Conservation (phyloP, 2,113 vertebrate species). For the Cervus canadensis region DNA sequence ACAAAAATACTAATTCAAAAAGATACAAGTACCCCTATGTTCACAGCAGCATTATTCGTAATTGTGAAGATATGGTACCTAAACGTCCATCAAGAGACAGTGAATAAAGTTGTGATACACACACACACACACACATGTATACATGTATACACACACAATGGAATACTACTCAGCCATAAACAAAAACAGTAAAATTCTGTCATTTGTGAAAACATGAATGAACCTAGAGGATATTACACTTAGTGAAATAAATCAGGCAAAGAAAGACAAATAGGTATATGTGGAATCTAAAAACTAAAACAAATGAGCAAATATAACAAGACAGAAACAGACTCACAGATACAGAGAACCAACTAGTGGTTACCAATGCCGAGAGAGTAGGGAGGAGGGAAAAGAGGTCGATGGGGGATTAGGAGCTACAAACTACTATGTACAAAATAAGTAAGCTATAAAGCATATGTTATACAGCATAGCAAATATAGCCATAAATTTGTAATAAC, state of each 20-base stretch:
- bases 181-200: background rate
- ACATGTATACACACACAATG: background rate
- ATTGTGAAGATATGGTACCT: background rate
- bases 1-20: background rate
- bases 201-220: background rate
- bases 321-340: background rate
- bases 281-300: background rate
- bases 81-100: background rate
- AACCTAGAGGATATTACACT: background rate
- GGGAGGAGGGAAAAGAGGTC: background rate
- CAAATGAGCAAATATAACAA: background rate
- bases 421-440: background rate
- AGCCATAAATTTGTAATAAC: background rate
- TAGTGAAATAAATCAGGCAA: background rate
- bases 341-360: background rate
- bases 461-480: background rate
- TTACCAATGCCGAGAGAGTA: background rate
- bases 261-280: background rate
- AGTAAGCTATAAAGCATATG: background rate
- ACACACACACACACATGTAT: background rate
- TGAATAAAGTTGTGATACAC: background rate
- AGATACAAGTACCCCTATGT: background rate
- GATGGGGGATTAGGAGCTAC: background rate
- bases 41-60: background rate
- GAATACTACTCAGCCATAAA: background rate